These are phyloP conservation scores for Parasteatoda lunata DNA, from an alignment of 2,888 invertebrate species.

Conservation along the genomic window DNA sequence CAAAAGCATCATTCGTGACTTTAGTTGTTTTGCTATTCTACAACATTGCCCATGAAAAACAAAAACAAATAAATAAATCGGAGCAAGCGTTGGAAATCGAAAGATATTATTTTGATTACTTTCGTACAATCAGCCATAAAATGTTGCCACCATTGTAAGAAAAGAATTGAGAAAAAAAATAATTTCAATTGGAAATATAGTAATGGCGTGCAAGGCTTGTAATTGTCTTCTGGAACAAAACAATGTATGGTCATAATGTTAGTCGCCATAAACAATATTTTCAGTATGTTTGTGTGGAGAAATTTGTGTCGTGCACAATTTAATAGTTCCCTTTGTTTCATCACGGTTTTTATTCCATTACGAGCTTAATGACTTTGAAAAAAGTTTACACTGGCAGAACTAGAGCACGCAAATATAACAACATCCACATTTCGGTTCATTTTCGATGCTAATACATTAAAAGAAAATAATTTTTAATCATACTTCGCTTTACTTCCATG, in stretches of 20 bases:
- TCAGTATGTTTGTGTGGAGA: conserved; percentile 60
- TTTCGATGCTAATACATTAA: too few species aligned
- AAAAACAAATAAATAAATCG: conserved; percentile 22
- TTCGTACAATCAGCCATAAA: conserved; percentile 52
- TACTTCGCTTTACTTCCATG: too few species aligned
- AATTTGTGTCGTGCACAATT: conserved; percentile 64
- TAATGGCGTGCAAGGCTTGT: conserved; percentile 51
- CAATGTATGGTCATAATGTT: conserved; percentile 67
- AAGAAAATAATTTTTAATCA: too few species aligned
- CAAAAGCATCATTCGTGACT: not conserved
- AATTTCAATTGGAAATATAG: conserved; percentile 61
- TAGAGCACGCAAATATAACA: not conserved
- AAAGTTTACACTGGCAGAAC: conserved; percentile 2
- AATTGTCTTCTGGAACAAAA: conserved; percentile 64
- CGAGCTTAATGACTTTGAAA: conserved; percentile 60
- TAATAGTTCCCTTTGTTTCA: conserved; percentile 64
- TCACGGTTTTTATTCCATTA: conserved; percentile 65
- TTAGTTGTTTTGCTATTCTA: conserved; percentile 1
- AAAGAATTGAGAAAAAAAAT: conserved; percentile 14
- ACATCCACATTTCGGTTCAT: too few species aligned
- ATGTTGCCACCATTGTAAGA: conserved; percentile 42
- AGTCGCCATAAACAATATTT: conserved; percentile 66
- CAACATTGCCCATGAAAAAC: conserved; percentile 9
- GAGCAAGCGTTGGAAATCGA: conserved; percentile 9
- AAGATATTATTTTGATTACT: conserved; percentile 54